A percentile compares a stretch with the other conserved stretches of the same genome.
These are phyloP conservation scores for Prinia subflava DNA, from an alignment of 2,113 vertebrate species.

Conservation along the genomic window DNA sequence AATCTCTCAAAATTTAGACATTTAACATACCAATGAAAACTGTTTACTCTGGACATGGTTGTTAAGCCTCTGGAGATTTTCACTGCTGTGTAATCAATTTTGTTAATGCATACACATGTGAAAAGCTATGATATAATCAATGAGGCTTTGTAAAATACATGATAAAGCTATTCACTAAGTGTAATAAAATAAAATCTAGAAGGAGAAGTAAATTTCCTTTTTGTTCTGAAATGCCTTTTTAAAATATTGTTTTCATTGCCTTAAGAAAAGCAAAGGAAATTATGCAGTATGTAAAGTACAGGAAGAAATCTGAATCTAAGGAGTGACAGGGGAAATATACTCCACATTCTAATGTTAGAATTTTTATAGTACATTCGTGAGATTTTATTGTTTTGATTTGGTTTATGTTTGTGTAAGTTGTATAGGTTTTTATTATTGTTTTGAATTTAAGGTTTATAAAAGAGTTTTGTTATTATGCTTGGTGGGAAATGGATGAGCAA, in stretches of 20 bases:
- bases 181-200: not conserved
- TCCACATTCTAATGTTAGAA: not conserved
- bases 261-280: not conserved
- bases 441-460: not conserved
- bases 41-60: not conserved
- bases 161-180: not conserved
- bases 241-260: not conserved
- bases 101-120: not conserved
- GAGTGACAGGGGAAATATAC: not conserved
- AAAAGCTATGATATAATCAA: not conserved
- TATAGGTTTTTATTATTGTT: not conserved
- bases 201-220: not conserved
- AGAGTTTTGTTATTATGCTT: not conserved
- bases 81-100: not conserved
- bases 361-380: not conserved
- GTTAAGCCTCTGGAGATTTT: not conserved
- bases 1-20: not conserved
- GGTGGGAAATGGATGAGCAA: not conserved
- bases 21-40: not conserved
- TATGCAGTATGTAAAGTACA: not conserved
- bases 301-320: not conserved
- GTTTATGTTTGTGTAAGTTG: not conserved
- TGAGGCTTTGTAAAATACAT: not conserved
- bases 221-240: not conserved
- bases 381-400: not conserved